phyloP scores from a whole-genome alignment of 2,113 vertebrate genomes.

The Narcine bancroftii region DNA sequence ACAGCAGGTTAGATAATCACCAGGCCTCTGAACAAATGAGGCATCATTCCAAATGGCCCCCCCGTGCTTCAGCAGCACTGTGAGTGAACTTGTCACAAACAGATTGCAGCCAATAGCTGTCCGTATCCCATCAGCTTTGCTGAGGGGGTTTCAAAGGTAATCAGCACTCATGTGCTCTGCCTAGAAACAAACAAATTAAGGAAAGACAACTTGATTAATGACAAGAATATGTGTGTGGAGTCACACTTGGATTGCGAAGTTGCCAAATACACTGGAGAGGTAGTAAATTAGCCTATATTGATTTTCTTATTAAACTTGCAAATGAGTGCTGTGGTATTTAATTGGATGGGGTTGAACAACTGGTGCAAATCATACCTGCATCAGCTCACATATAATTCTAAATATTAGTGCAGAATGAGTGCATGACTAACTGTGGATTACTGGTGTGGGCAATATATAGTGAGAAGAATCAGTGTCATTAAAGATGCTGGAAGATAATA shows the following conservation, averaged over 20 bases:
- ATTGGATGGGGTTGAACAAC: neutral
- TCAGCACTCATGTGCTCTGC: neutral
- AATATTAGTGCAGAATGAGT: neutral
- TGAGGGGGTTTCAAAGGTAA: neutral
- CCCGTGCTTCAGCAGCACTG: neutral
- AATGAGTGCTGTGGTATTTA: neutral
- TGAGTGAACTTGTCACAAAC: neutral
- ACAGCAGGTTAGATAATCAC: neutral
- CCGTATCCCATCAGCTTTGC: neutral
- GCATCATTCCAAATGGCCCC: neutral
- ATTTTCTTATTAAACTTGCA: conserved; percentile 8
- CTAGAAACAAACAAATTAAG: conserved; percentile 13
- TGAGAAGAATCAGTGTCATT: neutral
- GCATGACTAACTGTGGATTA: neutral
- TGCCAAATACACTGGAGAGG: neutral
- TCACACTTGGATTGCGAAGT: neutral
- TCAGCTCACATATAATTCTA: neutral
- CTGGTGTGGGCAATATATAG: neutral
- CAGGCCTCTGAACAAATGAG: neutral
- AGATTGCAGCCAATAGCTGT: neutral
- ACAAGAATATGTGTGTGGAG: neutral
- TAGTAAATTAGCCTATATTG: conserved; percentile 12
- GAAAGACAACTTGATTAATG: conserved; percentile 8
- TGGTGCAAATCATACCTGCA: neutral
- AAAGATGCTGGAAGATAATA: neutral